Evolutionary conservation across 1,140 invertebrate species (phyloP).

Genomic region (Pseudachorutes palmiensis): DNA sequence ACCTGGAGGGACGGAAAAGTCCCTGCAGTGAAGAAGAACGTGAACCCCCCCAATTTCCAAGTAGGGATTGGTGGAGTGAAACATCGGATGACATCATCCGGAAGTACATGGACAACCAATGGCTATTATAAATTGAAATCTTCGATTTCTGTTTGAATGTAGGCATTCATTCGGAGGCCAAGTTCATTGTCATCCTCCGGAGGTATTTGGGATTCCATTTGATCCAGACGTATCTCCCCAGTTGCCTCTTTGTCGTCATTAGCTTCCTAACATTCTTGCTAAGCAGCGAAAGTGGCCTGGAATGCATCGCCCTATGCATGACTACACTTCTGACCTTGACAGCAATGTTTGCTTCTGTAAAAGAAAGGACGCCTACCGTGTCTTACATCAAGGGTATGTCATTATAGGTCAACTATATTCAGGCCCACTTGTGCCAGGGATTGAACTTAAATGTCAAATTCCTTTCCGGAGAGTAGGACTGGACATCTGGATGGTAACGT

Average conservation of each 20-base stretch:
- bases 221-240: constrained; percentile 5
- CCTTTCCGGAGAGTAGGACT: no score
- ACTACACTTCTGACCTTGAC: constrained; percentile 11
- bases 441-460: no score
- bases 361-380: constrained; percentile 22
- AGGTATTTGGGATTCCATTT: constrained; percentile 3
- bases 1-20: neutral
- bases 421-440: no score
- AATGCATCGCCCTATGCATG: constrained; percentile 7
- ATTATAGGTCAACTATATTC: no score
- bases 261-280: constrained; percentile 6
- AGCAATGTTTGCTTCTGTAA: constrained; percentile 16
- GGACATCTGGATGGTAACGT: constrained; percentile 17
- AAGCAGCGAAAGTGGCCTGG: neutral
- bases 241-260: constrained; percentile 3
- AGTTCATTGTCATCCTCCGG: constrained; percentile 1
- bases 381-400: constrained; percentile 23
- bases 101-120: neutral
- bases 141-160: neutral
- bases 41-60: constrained; percentile 4
- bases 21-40: neutral
- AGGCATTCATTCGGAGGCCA: constrained; percentile 1
- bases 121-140: no score
- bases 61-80: constrained; percentile 3
- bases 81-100: neutral